A percentile compares a stretch with the other conserved stretches of the same genome.
Conservation (phyloP, 92 coral and sea anemone species). For the Porites rus region DNA sequence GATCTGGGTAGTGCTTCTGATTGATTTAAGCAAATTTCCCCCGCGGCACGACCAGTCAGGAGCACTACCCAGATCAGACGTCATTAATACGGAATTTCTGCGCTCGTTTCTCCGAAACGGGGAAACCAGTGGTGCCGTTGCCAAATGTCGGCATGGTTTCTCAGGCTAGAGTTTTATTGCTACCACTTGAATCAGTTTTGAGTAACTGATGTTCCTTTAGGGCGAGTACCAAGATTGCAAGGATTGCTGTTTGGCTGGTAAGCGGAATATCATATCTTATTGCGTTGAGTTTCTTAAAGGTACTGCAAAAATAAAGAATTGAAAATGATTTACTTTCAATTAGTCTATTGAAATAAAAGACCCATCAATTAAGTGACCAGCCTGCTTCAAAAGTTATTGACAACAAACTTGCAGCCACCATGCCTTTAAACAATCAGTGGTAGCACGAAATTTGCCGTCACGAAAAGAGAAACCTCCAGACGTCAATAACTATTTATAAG, state of each 20-base stretch:
- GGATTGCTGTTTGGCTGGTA: slow-evolving; percentile 11
- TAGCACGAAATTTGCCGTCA: background rate
- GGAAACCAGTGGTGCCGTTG: too few species aligned
- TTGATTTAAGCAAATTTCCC: too few species aligned
- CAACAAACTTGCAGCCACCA: background rate
- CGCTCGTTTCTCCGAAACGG: too few species aligned
- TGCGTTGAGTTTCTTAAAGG: background rate
- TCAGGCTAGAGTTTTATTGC: background rate
- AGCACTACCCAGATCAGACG: too few species aligned
- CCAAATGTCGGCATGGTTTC: background rate
- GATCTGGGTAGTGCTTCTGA: too few species aligned
- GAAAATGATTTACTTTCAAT: too few species aligned
- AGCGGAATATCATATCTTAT: background rate
- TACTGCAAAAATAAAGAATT: background rate
- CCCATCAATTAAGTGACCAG: background rate
- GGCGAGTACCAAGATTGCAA: slow-evolving; percentile 1
- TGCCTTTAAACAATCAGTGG: background rate
- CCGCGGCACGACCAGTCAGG: too few species aligned
- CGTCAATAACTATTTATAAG: background rate
- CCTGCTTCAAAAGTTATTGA: background rate
- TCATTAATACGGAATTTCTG: too few species aligned
- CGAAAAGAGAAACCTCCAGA: background rate
- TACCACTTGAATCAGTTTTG: background rate
- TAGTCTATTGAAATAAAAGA: too few species aligned
- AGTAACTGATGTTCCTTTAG: background rate